Percentiles rank a stretch among this genome's conserved stretches.
These are phyloP conservation scores for Tolmerus cingulatus DNA, from an alignment of 2,888 invertebrate genomes.

Conservation along the genomic window DNA sequence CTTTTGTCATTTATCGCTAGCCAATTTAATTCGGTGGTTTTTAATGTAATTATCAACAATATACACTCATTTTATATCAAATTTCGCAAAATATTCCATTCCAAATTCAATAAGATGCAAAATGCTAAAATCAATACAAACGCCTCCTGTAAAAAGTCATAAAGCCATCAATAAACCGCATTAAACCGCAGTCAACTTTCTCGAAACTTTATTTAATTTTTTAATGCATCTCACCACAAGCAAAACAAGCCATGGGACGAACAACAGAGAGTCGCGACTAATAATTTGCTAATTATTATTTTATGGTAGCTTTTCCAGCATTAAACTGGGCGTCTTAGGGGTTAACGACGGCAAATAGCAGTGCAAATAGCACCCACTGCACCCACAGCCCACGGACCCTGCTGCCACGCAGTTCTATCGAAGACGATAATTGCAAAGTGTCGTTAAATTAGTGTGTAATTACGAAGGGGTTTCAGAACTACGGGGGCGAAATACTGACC, in stretches of 20 bases:
- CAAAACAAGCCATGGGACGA: neutral
- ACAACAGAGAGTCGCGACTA: neutral
- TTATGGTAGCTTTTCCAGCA: neutral
- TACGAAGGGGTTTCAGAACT: neutral
- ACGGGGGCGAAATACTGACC: neutral
- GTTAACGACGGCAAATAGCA: neutral
- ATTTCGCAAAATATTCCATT: neutral
- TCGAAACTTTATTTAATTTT: neutral
- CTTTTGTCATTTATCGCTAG: neutral
- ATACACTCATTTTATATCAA: neutral
- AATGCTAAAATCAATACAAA: neutral
- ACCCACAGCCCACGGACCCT: neutral
- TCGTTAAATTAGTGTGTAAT: conserved; percentile 41
- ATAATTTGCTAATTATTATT: conserved; percentile 11
- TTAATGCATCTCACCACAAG: neutral
- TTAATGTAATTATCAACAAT: neutral
- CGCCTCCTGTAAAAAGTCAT: neutral
- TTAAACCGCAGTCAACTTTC: neutral
- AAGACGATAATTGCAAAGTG: conserved; percentile 34
- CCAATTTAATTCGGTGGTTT: neutral
- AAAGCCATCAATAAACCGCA: neutral
- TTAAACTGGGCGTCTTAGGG: neutral
- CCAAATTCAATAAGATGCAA: neutral
- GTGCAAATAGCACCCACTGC: neutral
- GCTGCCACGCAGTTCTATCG: neutral